Evolutionary conservation across 2,113 vertebrate species (phyloP), one percentile per base, ranked within the genome.

Genomic region (Pygathrix nemaeus): DNA sequence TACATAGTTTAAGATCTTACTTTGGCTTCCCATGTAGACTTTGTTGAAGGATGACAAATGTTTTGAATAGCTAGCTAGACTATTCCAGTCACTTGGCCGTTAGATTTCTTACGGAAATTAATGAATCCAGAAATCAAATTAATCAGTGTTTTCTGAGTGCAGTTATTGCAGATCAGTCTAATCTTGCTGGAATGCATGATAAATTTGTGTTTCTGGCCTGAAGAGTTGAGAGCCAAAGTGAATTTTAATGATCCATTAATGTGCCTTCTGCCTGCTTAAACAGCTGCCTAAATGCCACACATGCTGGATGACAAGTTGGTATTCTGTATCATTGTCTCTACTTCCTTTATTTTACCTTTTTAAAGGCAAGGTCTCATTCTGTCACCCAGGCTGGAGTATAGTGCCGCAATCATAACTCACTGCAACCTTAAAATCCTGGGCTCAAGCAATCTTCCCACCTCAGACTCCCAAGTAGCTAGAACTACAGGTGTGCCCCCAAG

Each of bases 81-180:
- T 93, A 73, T 66, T 88, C 30, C 45, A 70, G 27, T 83, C 45
- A 38, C 16, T 94, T 38, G 17, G 16, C 85, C 95, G 50, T 94
- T 94, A 64, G 48, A 88, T 59, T 96, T 88, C 57, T 76, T n/a
- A 52, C 3, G 11, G 21, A 95, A 92, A 96, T 81, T 50, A 78
- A 81, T 70, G 38, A 95, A 81, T 75, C 52, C 7, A 92, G 59
- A 11, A 61, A 25, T 57, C 21, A 45, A 83, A 11, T 92, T 83
- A 48, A 92, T 79, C 45, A 20, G 11, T 87, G 20, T 87, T 97
- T 97, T 82, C 86, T 75, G 68, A 86, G 73, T 88, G 85, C 80
- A 13, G 4, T 86, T 52, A 90, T 88, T 97, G 27, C 38, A 75
- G 5, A 89, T 61, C 35, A 70, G 55, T 59, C 78, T 78, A 79